A percentile compares a stretch with the other conserved stretches of the same genome.
These are phyloP conservation scores for Pomatostomus ruficeps DNA, from an alignment of 2,113 vertebrate genomes.

Conservation along the genomic window DNA sequence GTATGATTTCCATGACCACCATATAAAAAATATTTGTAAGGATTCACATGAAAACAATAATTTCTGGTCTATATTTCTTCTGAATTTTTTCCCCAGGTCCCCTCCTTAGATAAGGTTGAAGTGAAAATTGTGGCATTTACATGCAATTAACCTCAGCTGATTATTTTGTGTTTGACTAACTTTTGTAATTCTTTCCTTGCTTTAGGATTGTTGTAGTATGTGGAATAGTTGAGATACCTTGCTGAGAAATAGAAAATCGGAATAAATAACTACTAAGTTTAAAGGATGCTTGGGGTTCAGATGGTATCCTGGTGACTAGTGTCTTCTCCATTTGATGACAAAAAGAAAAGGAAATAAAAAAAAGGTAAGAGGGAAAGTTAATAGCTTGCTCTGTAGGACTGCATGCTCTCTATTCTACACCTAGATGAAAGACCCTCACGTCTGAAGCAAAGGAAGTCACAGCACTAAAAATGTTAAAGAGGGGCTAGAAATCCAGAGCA, in stretches of 20 bases:
- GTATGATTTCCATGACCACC: neutral
- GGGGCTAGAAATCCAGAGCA: neutral
- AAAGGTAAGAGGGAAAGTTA: neutral
- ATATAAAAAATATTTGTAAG: neutral
- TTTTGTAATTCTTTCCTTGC: neutral
- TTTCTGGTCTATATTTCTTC: accelerated
- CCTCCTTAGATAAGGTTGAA: neutral
- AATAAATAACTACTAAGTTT: neutral
- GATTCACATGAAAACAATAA: neutral
- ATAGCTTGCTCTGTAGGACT: neutral
- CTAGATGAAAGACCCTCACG: neutral
- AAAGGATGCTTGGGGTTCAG: neutral
- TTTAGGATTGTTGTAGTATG: neutral
- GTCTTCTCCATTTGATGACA: neutral
- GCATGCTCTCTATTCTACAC: neutral
- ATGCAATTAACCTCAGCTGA: neutral
- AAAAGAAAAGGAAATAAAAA: neutral
- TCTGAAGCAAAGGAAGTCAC: neutral
- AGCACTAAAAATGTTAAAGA: neutral
- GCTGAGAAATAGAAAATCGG: neutral
- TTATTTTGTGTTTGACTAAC: neutral
- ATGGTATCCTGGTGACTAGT: neutral
- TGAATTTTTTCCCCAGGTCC: accelerated
- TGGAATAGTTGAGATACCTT: neutral
- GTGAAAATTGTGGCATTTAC: neutral